Evolutionary conservation across 2,888 invertebrate species (phyloP).

Genomic region (Globia sparganii): DNA sequence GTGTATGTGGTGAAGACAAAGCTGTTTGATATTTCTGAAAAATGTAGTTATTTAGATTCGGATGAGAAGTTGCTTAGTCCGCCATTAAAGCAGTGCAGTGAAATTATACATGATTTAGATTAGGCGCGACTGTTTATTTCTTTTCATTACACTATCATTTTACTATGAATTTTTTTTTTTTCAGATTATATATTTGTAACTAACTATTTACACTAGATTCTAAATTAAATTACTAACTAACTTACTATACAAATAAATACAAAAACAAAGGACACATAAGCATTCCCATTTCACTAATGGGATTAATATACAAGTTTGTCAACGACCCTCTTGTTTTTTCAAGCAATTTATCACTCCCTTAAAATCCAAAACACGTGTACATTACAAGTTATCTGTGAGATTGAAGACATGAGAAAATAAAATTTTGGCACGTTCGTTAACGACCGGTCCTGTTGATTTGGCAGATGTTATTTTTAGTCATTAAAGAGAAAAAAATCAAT

Average conservation of each 20-base stretch:
- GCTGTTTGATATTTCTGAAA: not conserved
- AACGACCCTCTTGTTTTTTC: not conserved
- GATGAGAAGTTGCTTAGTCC: not conserved
- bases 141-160: too few species aligned
- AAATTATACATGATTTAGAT: too few species aligned
- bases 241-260: too few species aligned
- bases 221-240: too few species aligned
- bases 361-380: constrained; percentile 58
- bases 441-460: constrained; percentile 82
- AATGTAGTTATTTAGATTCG: not conserved
- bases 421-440: constrained; percentile 85
- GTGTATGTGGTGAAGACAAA: constrained; percentile 8
- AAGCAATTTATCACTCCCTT: constrained; percentile 33
- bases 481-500: constrained; percentile 87
- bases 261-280: too few species aligned
- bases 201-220: too few species aligned
- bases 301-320: too few species aligned
- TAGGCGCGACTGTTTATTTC: too few species aligned
- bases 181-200: too few species aligned
- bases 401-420: constrained; percentile 69
- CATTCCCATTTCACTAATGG: too few species aligned
- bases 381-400: constrained; percentile 64
- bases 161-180: too few species aligned
- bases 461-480: constrained; percentile 89
- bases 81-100: too few species aligned